Evolutionary conservation across 1,140 invertebrate species (phyloP).

Genomic region (Zophobas morio): DNA sequence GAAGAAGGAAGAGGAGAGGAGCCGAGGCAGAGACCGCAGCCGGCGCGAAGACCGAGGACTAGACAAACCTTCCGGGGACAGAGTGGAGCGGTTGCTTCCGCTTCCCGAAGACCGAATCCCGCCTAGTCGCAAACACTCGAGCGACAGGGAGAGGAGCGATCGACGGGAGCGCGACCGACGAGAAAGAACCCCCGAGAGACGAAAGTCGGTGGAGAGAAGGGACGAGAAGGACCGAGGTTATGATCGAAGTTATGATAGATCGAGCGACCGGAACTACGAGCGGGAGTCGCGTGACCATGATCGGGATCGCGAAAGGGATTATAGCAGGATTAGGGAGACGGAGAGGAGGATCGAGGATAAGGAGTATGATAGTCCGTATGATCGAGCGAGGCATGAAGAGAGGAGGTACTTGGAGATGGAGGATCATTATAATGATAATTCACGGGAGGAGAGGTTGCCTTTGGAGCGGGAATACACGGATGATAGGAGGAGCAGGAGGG

Average conservation of each 20-base stretch:
- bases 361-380: constrained; percentile 63
- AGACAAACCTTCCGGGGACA: constrained; percentile 64
- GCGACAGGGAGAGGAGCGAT: constrained; percentile 57
- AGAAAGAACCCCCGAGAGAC: constrained; percentile 52
- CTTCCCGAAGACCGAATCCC: constrained; percentile 64
- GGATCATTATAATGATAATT: constrained; percentile 61
- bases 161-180: constrained; percentile 52
- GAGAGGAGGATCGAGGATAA: constrained; percentile 62
- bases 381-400: constrained; percentile 61
- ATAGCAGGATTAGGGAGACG: constrained; percentile 50
- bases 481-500: constrained; percentile 59
- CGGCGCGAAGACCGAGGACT: constrained; percentile 64
- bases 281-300: constrained; percentile 50
- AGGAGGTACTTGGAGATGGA: constrained; percentile 63
- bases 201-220: constrained; percentile 59
- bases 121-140: constrained; percentile 60
- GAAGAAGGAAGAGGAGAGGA: constrained; percentile 66
- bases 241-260: constrained; percentile 56
- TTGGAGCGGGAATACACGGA: constrained; percentile 62
- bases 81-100: constrained; percentile 63
- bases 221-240: constrained; percentile 56
- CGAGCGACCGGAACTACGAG: constrained; percentile 48
- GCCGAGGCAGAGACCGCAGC: constrained; percentile 61
- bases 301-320: constrained; percentile 48
- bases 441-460: constrained; percentile 61